These are phyloP conservation scores for Diadegma fenestrale DNA, from an alignment of 2,888 invertebrate genomes.

Conservation along the genomic window DNA sequence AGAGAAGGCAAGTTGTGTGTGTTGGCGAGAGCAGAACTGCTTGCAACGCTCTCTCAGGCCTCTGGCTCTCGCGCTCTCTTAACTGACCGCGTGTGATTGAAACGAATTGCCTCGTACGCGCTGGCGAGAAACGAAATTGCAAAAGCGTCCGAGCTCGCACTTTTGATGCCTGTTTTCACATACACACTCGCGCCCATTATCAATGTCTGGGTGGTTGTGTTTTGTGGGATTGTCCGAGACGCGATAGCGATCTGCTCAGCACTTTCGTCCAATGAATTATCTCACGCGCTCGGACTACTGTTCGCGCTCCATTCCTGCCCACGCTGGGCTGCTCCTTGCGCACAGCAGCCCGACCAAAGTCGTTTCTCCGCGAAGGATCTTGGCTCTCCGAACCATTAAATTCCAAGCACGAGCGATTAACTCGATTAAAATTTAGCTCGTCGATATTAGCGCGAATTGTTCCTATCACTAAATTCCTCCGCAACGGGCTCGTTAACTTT, in stretches of 20 bases:
- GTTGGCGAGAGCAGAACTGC: too few relatives aligned
- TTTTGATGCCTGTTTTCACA: slow-evolving; percentile 61
- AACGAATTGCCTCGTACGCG: slow-evolving; percentile 67
- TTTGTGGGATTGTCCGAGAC: slow-evolving; percentile 42
- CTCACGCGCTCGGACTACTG: slow-evolving; percentile 56
- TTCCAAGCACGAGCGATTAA: slow-evolving; percentile 44
- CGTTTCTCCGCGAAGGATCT: slow-evolving; percentile 55
- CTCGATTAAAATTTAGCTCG: slow-evolving; percentile 45
- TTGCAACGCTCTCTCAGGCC: slow-evolving; percentile 25
- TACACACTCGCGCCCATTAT: too few relatives aligned
- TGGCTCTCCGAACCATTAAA: slow-evolving; percentile 35
- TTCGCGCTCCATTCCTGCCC: slow-evolving; percentile 26
- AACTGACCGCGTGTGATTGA: slow-evolving; percentile 69
- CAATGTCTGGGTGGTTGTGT: too few relatives aligned
- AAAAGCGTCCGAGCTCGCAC: slow-evolving; percentile 63
- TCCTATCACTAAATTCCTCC: slow-evolving; percentile 14
- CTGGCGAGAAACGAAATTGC: slow-evolving; percentile 70
- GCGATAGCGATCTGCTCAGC: slow-evolving; percentile 64
- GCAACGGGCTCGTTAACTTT: not conserved
- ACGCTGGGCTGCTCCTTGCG: slow-evolving; percentile 33
- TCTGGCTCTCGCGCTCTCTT: slow-evolving; percentile 2
- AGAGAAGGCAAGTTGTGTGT: too few relatives aligned
- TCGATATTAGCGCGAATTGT: slow-evolving; percentile 38
- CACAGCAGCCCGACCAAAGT: slow-evolving; percentile 5
- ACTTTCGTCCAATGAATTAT: slow-evolving; percentile 70